Evolutionary conservation across 2,113 vertebrate species (phyloP).

Genomic region (Actenoides hombroni): DNA sequence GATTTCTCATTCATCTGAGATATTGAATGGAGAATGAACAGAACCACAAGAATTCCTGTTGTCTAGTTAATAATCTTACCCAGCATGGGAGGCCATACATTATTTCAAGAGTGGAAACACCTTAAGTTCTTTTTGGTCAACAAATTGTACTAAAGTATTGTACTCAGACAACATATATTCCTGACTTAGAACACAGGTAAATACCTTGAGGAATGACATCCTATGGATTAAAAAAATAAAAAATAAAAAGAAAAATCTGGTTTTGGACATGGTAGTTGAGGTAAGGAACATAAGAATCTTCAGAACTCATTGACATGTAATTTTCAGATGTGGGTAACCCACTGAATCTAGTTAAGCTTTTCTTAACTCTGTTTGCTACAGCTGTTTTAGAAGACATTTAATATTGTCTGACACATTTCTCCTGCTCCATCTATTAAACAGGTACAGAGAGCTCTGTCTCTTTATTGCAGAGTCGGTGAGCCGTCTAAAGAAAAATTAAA

Average conservation of each 20-base stretch:
- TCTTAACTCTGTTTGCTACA: background rate
- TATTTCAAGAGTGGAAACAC: background rate
- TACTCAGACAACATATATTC: background rate
- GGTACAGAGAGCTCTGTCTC: background rate
- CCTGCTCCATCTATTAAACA: background rate
- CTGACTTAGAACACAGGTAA: background rate
- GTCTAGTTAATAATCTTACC: background rate
- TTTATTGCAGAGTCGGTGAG: background rate
- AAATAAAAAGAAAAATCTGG: no score
- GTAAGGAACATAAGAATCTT: background rate
- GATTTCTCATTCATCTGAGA: background rate
- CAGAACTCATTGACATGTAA: background rate
- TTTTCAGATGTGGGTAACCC: background rate
- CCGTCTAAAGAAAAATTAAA: background rate
- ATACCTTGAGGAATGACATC: background rate
- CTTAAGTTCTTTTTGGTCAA: background rate
- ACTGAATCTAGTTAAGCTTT: background rate
- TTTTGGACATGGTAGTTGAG: background rate
- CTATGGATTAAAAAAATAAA: background rate
- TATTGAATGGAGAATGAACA: background rate
- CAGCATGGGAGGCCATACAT: background rate
- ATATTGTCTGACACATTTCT: fast-evolving
- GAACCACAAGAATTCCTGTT: background rate
- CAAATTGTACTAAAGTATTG: background rate
- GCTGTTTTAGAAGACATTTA: background rate